Evolutionary conservation across 2,797 vertebrate genomes (phyloP), one percentile per base, ranked within the genome.

Genomic region (Platyrinchus mystaceus): DNA sequence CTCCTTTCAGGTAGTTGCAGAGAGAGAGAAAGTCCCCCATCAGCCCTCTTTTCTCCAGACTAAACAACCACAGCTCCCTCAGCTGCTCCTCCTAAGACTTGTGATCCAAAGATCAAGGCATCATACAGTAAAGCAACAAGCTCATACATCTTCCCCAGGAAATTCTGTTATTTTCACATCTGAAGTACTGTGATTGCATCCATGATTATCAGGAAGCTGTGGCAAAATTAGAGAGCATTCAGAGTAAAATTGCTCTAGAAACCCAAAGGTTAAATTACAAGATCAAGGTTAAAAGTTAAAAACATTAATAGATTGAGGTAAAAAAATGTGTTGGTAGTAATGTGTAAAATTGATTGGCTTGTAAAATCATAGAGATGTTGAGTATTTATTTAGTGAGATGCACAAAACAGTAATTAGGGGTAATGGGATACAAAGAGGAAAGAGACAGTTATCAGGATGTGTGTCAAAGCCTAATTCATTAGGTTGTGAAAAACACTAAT

Each of bases 341-440:
- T 58, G 20, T 58, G 30, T 24, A 70, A 69, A 70, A 86, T 60
- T 92, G 90, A 90, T 89, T 74, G 39, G n/a, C 70, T 90, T 58
- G 67, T 50, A 89, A 92, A 94, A 85, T 60, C 60, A 30, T 18
- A 30, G 46, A 28, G 27, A 74, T 64, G 12, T 52, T 59, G 47
- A 94, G 16, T 63, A 68, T 89, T 92, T 89, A 43, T 85, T 84
- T 59, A 70, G 43, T 74, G 47, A 84, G 60, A 59, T 58, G 9
- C n/a, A 85, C 50, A 56, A 70, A 93, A 60, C 18, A 60, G 30
- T 89, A 87, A 96, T 87, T 83, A 87, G 43, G 27, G 83, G 19
- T 87, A 95, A 93, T 80, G 41, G 60, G 37, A 41, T 74, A 87
- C 59, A 77, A 90, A 82, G 32, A 90, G 46, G 11, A 89, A 91